Base-by-base conservation (phyloP, 2,113 vertebrate genomes). In the Sialia sialis region DNA sequence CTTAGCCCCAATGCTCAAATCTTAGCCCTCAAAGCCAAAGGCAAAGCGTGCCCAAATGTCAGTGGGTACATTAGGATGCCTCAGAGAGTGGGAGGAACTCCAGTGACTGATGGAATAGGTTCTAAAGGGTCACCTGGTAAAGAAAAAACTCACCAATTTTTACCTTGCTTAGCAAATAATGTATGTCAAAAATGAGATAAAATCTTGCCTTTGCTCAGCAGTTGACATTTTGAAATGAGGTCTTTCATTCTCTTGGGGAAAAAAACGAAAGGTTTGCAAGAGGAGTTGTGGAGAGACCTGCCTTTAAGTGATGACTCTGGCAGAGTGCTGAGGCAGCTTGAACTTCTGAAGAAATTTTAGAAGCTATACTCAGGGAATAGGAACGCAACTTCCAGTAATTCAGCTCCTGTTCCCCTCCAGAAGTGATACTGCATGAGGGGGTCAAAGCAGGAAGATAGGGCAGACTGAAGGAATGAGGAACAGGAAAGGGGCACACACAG, bases 391-490 rank as follows among this genome's bases (percentile, higher is more conserved):
- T 44, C 32, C 51, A 46, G 55, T 34, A 64, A 56, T 66, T 69
- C 0, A 0, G 6, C 23, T 56, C 38, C 27, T 60, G 27, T 68
- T 44, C 14, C 32, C 20, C 22, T 70, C 22, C 51, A 32, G 34
- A 94, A 77, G 21, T 27, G 68, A 34, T 39, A 46, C 16, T 51
- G 9, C 3, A 1, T 10, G 20, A 77, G 13, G 9, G 14, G 8
- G 4, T 43, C 48, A 67, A 82, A 79, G 26, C 25, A 41, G 34
- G 52, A 81, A 64, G 59, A 51, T 0, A 32, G 26, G 23, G 49
- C 51, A 63, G 18, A 13, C 36, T 38, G 16, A 48, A 75, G 69
- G 32, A 51, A 44, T 60, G 62, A 59, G 36, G 36, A 81, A 39
- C 4, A n/a, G 10, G 49, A 48, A 30, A n/a, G 23, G 38, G 5